Evolutionary conservation across 2,888 invertebrate species (phyloP), one percentile per base, ranked within the genome.

Genomic region (Chrysolina haemoptera): DNA sequence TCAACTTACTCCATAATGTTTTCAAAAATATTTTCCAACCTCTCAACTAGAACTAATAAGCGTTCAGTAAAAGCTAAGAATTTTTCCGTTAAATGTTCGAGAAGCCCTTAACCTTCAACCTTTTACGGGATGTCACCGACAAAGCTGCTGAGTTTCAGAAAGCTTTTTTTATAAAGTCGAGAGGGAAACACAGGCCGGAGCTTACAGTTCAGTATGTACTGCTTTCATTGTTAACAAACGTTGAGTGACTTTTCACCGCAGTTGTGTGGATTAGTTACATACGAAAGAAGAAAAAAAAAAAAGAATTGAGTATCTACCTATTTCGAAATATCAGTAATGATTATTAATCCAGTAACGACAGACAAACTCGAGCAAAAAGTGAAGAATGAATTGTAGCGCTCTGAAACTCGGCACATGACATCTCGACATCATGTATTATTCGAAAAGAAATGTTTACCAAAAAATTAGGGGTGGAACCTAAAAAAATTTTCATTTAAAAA

Each of bases 61-160:
- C 16, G 40, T 40, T 55, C 27, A 14, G 16, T 11, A 27, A 66
- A 16, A 66, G 22, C 16, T 50, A 20, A 66, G 66, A 66, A 27
- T 12, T 40, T 50, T 11, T 18, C 16, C 53, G 10, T 50, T 67
- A 11, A 41, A 41, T 35, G 67, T 67, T 35, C 50, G 67, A 67
- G 50, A 18, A 53, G 41, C 27, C 18, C 35, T 35, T 53, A 53
- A 40, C 55, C 40, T 67, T 67, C 18, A 67, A 67, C 67, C 67
- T 53, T 53, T 41, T 41, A 40, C 40, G 6, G 27, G 27, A 66
- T 67, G 67, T 67, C 41, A 41, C 67, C 40, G 67, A 55, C 53
- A 40, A 53, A 67, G 67, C 55, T 18, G 35, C 27, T 10, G 53
- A 55, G 67, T 53, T 35, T 41, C 40, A 12, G 40, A 53, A 12